Evolutionary conservation across 2,797 vertebrate species (phyloP).

Genomic region (Streptopelia turtur): DNA sequence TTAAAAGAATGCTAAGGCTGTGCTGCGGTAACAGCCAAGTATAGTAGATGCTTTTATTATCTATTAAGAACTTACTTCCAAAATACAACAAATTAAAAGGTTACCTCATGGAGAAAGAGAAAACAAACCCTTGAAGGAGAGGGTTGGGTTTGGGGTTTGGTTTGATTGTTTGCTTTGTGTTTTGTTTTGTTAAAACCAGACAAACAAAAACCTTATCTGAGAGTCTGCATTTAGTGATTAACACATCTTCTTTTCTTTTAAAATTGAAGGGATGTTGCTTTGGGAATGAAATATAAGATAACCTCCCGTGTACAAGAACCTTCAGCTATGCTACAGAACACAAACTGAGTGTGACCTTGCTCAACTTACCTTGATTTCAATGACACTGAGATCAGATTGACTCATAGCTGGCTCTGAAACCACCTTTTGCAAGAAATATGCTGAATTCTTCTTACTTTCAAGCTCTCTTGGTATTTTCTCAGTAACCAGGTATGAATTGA

Average conservation of each 20-base stretch:
- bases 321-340: not conserved
- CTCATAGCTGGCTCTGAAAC: constrained; percentile 90
- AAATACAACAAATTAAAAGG: constrained; percentile 16
- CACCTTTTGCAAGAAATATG: constrained; percentile 90
- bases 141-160: not conserved
- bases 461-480: constrained; percentile 94
- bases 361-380: constrained; percentile 87
- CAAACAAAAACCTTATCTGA: not conserved
- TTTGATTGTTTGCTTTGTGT: not conserved
- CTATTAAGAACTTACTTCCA: constrained; percentile 6
- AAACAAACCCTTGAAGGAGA: not conserved
- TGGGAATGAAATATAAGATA: not conserved
- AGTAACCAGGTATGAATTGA: constrained; percentile 92
- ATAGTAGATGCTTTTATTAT: not conserved
- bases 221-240: not conserved
- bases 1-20: not conserved
- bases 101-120: not conserved
- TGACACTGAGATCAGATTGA: constrained; percentile 86
- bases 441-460: constrained; percentile 84
- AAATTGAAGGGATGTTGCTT: not conserved
- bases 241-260: not conserved
- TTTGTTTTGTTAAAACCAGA: not conserved
- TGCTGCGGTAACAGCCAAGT: not conserved
- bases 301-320: not conserved
- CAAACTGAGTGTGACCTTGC: not conserved